Evolutionary conservation across 1,140 invertebrate species (phyloP), one percentile per base, ranked within the genome.

Genomic region (Procambarus clarkii): DNA sequence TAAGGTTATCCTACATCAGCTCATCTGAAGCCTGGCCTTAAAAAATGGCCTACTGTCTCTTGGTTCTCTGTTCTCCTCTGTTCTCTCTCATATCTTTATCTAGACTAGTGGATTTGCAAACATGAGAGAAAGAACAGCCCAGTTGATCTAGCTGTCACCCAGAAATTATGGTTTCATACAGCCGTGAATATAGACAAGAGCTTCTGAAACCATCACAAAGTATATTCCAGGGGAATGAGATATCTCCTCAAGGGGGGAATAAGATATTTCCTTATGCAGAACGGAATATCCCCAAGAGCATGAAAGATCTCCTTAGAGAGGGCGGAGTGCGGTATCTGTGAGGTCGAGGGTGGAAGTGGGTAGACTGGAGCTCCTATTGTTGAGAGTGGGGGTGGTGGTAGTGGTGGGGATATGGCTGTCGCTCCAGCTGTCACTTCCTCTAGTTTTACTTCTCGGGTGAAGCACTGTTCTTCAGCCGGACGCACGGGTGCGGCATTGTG

Each of bases 371-470:
- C 15, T 46, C 15, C 79, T 24, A 80, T 80, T 54, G 79, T 24
- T 60, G 64, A 64, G 46, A 86, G 83, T 74, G 46, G 83, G 24
- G 21, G 13, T 76, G 69, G 64, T 86, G 84, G 74, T n/a, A 21
- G 84, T 50, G 80, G 78, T 8, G 46, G 78, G 78, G 50, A 54
- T 80, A 15, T 48, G 21, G 64, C 83, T 48, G 83, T 86, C 83
- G 21, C 83, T 86, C 83, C 64, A 58, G 44, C 69, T 86, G 83
- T 86, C 83, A 86, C 83, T 86, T 86, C 64, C 58, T 13, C 54
- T n/a, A 71, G 82, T 86, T 86, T 86, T 86, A 76, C 83, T 45
- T 21, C 69, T 74, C 83, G 3, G 34, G 24, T 86, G 69, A 86
- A 74, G 64, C 46, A 58, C 54, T 58, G 7, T 58, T 8, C 54